Evolutionary conservation across 2,797 vertebrate species (phyloP).

Genomic region (Phalanger gymnotis): DNA sequence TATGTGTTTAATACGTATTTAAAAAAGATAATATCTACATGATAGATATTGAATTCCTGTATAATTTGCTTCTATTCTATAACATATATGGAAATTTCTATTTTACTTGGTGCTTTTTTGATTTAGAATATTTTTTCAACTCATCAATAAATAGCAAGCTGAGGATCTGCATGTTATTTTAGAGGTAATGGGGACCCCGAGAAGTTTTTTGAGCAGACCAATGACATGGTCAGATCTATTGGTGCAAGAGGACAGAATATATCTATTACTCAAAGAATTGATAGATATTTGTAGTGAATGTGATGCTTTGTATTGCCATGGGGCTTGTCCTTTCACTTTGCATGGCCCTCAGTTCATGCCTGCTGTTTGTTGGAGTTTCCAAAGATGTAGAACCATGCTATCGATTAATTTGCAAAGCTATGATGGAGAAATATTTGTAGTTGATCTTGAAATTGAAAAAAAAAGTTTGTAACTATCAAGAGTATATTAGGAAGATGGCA

Average conservation of each 20-base stretch:
- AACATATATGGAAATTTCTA: not conserved
- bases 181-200: not conserved
- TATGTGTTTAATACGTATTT: not conserved
- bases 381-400: not conserved
- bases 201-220: not conserved
- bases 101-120: not conserved
- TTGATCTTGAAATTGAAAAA: not conserved
- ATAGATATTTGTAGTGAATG: not conserved
- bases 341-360: not conserved
- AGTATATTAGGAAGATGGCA: not conserved
- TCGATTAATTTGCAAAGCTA: not conserved
- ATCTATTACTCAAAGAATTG: not conserved
- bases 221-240: not conserved
- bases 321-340: not conserved
- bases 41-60: not conserved
- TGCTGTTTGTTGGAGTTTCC: not conserved
- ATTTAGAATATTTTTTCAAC: not conserved
- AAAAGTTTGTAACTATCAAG: not conserved
- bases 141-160: not conserved
- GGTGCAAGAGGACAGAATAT: not conserved
- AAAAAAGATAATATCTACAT: not conserved
- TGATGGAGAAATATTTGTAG: not conserved
- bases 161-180: not conserved
- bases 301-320: not conserved
- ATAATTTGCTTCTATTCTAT: not conserved